Evolutionary conservation across 2,888 invertebrate species (phyloP), one percentile per base, ranked within the genome.

Genomic region (Drosophila quinaria): DNA sequence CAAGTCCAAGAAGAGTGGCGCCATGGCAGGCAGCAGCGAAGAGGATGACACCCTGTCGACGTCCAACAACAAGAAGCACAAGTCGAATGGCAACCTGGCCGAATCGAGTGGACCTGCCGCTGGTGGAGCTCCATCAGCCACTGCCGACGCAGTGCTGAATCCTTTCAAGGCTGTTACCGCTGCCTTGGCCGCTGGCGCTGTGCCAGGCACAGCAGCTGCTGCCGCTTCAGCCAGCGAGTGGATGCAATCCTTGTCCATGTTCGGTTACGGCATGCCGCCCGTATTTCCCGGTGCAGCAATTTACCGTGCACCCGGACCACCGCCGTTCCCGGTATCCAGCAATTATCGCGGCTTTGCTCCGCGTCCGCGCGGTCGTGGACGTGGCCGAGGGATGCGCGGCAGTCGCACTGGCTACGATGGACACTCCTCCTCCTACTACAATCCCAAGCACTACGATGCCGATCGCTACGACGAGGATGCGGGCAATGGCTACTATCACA

Each of bases 401-500:
- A 62, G 61, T 60, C 87, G 80, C 0, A 13, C 49, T 13, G 85
- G 87, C 25, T 86, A 86, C 33, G 86, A 89, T 0, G 80, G 81
- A 1, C 68, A 83, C n/a, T 75, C 87, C 4, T 89, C 85, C 3
- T 86, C 90, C 17, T 90, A 91, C 54, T 92, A 90, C 49, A 89
- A 88, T 71, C 81, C 88, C 74, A 94, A 95, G 79, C 95, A 95
- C 54, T 95, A 94, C 44, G 94, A 94, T 55, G 92, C 93, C 22
- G 94, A 94, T 62, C 93, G 82, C 13, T 89, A 87, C 19, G 86
- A 95, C 70, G 95, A 95, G 75, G 94, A 94, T 49, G 94, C 94
- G 31, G 94, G 94, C 74, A 93, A 93, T 78, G 93, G 93, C 73
- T 93, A 94, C 77, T 94, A 94, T 46, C 84, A 81, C 25, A 90